Evolutionary conservation across 2,797 vertebrate species (phyloP), one percentile per base, ranked within the genome.

Genomic region (Fringilla coelebs): DNA sequence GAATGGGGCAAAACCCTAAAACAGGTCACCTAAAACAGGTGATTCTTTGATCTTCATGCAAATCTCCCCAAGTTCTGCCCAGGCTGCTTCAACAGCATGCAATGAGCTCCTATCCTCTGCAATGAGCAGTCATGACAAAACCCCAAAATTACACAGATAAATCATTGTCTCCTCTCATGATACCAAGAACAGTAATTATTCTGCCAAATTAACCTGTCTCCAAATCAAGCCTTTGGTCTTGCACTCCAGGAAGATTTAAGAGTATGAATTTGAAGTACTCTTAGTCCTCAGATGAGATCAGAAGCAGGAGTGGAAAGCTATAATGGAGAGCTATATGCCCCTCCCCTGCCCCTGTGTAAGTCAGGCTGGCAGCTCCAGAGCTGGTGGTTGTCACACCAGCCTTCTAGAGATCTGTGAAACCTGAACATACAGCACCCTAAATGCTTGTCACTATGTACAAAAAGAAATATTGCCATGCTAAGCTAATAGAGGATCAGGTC

Each of bases 201-300:
- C 68, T 85, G 46, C 67, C 83, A 92, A 76, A 94, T 76, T 87
- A 89, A 91, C 74, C 67, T 93, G 77, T 57, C 77, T 91, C 61
- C 65, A 85, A 84, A 90, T 90, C 80, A 90, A 94, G 74, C 19
- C 74, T 94, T 82, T 77, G 46, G 68, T 85, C 51, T 49, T 85
- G 74, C 63, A 85, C 43, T 83, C 77, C 57, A 85, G 54, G 31
- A 86, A 91, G 49, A 85, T 79, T 85, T 90, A 81, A 79, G 46
- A 77, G 38, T 20, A 48, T 28, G 43, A 81, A 79, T 86, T 34
- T 94, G 61, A 94, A 89, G 80, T 54, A 80, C 40, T 28, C 71
- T 82, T 72, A 51, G 28, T 68, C 71, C 12, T 77, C 36, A 41
- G 46, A 76, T 84, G 75, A 94, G 71, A 87, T 58, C 60, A 93